Percentiles rank a stretch among this genome's conserved stretches.
These are phyloP conservation scores for Monoplex corrugatus DNA, from an alignment of 2,888 invertebrate species.

Conservation along the genomic window DNA sequence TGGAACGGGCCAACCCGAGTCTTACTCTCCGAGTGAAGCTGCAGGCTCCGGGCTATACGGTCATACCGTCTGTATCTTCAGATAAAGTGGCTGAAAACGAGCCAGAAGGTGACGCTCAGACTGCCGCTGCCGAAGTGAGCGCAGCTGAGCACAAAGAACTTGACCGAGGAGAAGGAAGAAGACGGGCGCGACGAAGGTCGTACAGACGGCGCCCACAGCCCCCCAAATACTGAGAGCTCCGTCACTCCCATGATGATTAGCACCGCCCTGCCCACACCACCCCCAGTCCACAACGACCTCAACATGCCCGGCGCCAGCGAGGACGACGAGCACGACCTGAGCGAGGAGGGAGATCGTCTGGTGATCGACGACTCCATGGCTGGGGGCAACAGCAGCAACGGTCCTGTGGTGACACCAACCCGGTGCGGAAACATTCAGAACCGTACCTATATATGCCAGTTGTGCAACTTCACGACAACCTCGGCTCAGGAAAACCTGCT, in stretches of 20 bases:
- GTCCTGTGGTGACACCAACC: constrained; percentile 55
- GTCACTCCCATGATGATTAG: constrained; percentile 41
- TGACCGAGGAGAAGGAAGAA: too few species aligned
- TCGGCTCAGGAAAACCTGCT: constrained; percentile 72
- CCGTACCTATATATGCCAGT: constrained; percentile 70
- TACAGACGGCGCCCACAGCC: not conserved
- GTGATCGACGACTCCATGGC: constrained; percentile 54
- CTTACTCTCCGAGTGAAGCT: too few species aligned
- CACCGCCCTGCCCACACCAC: not conserved
- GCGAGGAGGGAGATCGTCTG: constrained; percentile 69
- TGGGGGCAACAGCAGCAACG: not conserved
- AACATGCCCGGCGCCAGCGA: constrained; percentile 26
- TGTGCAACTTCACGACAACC: constrained; percentile 69
- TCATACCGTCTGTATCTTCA: not conserved
- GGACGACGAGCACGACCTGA: constrained; percentile 57
- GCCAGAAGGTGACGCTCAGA: not conserved
- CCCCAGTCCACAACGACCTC: not conserved
- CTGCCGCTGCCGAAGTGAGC: not conserved
- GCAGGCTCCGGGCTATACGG: too few species aligned
- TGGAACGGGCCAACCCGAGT: too few species aligned
- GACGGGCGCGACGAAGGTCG: not conserved
- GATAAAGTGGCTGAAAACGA: too few species aligned
- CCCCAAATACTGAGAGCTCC: not conserved
- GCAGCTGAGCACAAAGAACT: too few species aligned
- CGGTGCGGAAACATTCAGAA: constrained; percentile 73